phyloP scores from a whole-genome alignment of 2,113 vertebrate species.

The Emydura subglobosa region DNA sequence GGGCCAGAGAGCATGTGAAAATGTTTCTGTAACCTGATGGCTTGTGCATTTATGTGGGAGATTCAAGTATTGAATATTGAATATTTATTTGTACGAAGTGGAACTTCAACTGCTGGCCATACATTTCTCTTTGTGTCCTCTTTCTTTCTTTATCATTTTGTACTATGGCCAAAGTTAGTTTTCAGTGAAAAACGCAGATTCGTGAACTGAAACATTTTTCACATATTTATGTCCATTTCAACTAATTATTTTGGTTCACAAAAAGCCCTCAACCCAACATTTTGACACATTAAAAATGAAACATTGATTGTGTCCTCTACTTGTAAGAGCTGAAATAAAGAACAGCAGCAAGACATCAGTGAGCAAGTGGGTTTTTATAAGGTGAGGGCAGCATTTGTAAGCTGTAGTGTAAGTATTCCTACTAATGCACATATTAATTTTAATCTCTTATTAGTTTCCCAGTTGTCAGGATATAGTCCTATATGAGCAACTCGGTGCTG shows the following conservation, averaged over 20 bases:
- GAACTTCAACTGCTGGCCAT: not conserved
- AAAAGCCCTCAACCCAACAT: not conserved
- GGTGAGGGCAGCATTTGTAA: not conserved
- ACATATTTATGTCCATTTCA: not conserved
- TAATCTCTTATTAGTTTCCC: not conserved
- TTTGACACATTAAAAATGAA: too few relatives aligned
- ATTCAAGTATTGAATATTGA: not conserved
- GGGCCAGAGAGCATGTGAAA: not conserved
- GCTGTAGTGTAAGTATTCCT: not conserved
- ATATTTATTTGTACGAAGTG: not conserved
- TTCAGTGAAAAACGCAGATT: too few relatives aligned
- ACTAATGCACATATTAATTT: not conserved
- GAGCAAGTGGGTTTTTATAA: not conserved
- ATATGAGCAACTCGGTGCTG: not conserved
- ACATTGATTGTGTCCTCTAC: not conserved
- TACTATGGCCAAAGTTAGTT: not conserved
- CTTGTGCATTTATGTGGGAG: not conserved
- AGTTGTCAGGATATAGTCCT: not conserved
- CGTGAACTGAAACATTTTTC: not conserved
- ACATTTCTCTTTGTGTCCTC: not conserved
- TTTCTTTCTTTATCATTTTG: not conserved
- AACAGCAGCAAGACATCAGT: not conserved
- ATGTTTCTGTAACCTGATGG: not conserved
- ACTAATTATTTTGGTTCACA: not conserved
- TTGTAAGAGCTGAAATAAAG: accelerated